These are phyloP conservation scores for Meteorus sp. DNA, from an alignment of 1,140 invertebrate species.

Conservation along the genomic window DNA sequence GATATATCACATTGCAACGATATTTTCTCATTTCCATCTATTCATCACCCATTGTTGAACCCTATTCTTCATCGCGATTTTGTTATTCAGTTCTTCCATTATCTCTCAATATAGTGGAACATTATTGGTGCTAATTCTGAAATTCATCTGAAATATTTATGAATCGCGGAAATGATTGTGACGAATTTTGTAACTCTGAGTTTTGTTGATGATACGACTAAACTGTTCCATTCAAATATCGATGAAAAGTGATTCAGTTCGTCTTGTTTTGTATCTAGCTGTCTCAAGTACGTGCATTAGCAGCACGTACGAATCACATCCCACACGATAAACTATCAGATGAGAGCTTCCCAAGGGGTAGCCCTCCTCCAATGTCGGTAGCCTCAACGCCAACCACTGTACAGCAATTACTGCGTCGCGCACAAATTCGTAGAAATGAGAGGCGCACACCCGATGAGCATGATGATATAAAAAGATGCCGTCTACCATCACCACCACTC, in stretches of 20 bases:
- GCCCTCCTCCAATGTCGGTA: constrained; percentile 61
- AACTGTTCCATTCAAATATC: too few relatives aligned
- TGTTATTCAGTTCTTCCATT: too few relatives aligned
- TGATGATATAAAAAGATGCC: constrained; percentile 62
- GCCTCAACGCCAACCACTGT: constrained; percentile 64
- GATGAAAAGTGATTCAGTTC: too few relatives aligned
- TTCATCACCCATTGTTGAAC: too few relatives aligned
- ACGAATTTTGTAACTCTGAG: background rate
- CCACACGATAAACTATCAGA: constrained; percentile 60
- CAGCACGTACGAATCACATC: constrained; percentile 59
- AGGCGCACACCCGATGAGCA: constrained; percentile 63
- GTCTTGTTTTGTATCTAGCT: constrained; percentile 39
- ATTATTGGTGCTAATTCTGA: too few relatives aligned
- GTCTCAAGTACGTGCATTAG: constrained; percentile 63
- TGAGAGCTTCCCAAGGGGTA: constrained; percentile 51
- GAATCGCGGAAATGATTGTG: background rate
- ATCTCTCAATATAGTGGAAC: too few relatives aligned
- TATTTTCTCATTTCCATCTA: too few relatives aligned
- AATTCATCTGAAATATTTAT: too few relatives aligned
- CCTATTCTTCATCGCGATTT: too few relatives aligned
- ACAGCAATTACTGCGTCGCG: constrained; percentile 68
- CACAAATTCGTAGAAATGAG: constrained; percentile 66
- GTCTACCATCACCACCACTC: constrained; percentile 64
- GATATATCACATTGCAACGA: too few relatives aligned
- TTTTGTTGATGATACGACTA: too few relatives aligned